Base-by-base conservation (phyloP, 2,888 invertebrate genomes). In the Phyllotreta cruciferae region DNA sequence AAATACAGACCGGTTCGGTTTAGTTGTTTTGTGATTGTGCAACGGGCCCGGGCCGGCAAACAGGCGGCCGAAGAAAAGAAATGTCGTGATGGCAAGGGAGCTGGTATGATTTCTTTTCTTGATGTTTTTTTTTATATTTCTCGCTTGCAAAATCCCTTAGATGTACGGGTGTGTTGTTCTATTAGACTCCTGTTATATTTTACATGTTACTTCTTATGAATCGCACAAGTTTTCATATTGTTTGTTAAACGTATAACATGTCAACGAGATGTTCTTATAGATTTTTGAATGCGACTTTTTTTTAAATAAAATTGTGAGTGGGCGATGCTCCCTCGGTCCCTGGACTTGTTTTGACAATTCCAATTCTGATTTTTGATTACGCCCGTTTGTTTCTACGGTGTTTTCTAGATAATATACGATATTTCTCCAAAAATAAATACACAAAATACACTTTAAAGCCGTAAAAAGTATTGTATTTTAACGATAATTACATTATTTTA, bases 61-160 rank as follows among this genome's bases (percentile, higher is more conserved):
- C 73, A 74, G 73, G 72, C 75, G 76, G 80, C 81, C 84, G 84
- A 85, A 83, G 84, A 84, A 83, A 85, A 85, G 81, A 84, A 84
- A 87, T 87, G 87, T 87, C 87, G 87, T 87, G 86, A 87, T 87
- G 87, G 87, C 87, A 86, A 87, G 87, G 87, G 87, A 87, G 87
- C 87, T 87, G 86, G 61, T 53, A 54, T 8, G 64, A 47, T 56
- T 52, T 57, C 62, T 62, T 58, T 66, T 63, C 63, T 64, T 36
- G 56, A 60, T 55, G 49, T 53, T 44, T 49, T 53, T n/a, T 47
- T 60, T 62, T 14, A 35, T 44, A 44, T 49, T 10, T 35, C 24
- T 24, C 24, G 2, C 24, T 24, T 24, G 24, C 24, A 24, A 1
- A 24, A 24, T 24, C 24, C 24, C 24, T 24, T 24, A 24, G 24